Base-by-base conservation (phyloP, 2,888 invertebrate species). In the Spodoptera littoralis region DNA sequence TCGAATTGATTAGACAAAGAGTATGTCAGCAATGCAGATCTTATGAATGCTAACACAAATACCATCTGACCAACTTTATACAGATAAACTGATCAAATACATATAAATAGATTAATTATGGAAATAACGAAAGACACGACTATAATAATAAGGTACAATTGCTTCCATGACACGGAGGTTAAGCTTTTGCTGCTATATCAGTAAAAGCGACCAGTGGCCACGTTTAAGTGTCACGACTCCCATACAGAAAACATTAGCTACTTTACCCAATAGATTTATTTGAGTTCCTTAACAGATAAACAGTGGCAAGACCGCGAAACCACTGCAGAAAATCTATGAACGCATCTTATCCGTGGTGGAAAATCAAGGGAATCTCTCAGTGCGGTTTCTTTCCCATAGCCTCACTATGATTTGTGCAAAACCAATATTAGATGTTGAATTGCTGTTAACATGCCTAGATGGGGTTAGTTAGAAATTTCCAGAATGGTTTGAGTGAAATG, bases 321-420 rank as follows among this genome's bases (percentile, higher is more conserved):
- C 89, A 85, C 91, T 84, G 84, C 84, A 88, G 91, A 88, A 91
- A 92, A 93, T 93, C 92, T 91, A 88, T 81, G 84, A 87, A 83
- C 83, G 79, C 79, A 92, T 92, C 93, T 93, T 90, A 94, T 93
- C 92, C 90, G 79, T 81, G 83, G 84, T 83, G 82, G 87, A 86
- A 89, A 90, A 92, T 92, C 93, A 86, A 84, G 87, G 88, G 92
- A 91, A 93, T 92, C 91, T 88, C 65, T 70, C 81, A 66, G 77
- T 92, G 93, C 83, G 93, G 93, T 93, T 92, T 88, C 84, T 85
- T 92, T 92, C 90, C 88, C 92, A 92, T 91, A 90, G 89, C 86
- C 85, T 84, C 82, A 83, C 80, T 84, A 85, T 92, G 89, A 92
- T 92, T 92, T 91, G 91, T 82, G 82, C 88, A 92, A 93, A 93